These are phyloP conservation scores for Alouatta palliata DNA, from an alignment of 2,113 vertebrate species.

Conservation along the genomic window DNA sequence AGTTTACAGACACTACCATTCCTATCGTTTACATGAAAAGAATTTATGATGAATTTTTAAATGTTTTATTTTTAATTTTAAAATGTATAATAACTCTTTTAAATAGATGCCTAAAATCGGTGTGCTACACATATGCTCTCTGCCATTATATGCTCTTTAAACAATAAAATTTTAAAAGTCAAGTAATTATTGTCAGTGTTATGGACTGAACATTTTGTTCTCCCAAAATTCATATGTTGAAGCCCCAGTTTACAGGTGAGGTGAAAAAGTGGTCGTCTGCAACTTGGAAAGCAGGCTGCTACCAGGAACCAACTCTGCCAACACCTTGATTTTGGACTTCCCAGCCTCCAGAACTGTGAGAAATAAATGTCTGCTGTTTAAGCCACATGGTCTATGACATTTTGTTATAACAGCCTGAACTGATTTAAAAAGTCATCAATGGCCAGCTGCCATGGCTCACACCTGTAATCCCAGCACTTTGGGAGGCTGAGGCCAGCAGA, in stretches of 20 bases:
- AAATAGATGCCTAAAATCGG: background rate
- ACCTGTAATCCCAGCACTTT: no score
- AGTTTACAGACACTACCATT: background rate
- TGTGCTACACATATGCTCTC: background rate
- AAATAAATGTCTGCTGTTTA: background rate
- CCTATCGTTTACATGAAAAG: background rate
- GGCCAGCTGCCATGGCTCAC: background rate
- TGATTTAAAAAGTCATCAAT: background rate
- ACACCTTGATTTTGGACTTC: background rate
- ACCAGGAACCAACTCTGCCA: background rate
- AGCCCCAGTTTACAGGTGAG: background rate
- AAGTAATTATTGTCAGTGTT: background rate
- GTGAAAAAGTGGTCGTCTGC: background rate
- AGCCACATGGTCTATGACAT: background rate
- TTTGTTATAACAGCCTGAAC: background rate
- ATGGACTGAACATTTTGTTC: no score
- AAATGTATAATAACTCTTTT: constrained; percentile 1
- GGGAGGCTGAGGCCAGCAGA: no score
- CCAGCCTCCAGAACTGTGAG: background rate
- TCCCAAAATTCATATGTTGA: background rate
- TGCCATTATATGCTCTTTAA: background rate
- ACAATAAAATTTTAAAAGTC: constrained; percentile 5
- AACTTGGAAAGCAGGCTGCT: background rate
- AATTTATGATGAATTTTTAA: background rate
- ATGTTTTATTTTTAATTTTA: constrained; percentile 20